Base-by-base conservation (phyloP, 2,797 vertebrate genomes). In the Hippocampus kuda region DNA sequence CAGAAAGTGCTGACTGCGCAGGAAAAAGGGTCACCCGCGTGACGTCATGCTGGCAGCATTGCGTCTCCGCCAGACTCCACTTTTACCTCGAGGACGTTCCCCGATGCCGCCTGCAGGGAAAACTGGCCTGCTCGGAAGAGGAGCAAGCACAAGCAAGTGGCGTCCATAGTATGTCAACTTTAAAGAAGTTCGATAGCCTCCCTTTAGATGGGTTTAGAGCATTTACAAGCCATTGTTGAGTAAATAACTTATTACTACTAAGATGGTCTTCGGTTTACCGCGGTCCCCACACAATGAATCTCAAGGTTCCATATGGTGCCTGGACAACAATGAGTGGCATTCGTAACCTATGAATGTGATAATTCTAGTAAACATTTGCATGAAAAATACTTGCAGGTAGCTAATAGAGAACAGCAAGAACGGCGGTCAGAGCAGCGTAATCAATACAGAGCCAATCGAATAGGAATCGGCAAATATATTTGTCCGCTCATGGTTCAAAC, bases 1-100 rank as follows among this genome's bases (percentile, higher is more conserved):
- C 38, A 38, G 67, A 82, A 85, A 86, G 75, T 80, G 88, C 84
- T 88, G 88, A 88, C 81, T 83, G 18, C 79, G 63, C 65, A 75
- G 68, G 77, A 84, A 78, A 34, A 41, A 30, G 57, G 64, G 78
- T 81, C 81, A 73, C 81, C 79, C 84, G 69, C 74, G 68, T 87
- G 85, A 88, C 75, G 82, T 86, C 88, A 87, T 78, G 5, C 75
- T 79, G 78, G 79, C 83, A 77, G 83, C 68, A 11, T 65, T 81
- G 77, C 73, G 71, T 71, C 65, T 26, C 69, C 71, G 80, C 74
- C 81, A 81, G 76, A 82, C 78, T 84, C 79, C 78, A 79, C 71
- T 78, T 18, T 72, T 78, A 75, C 76, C 77, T 75, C 65, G 56
- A 71, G 83, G 80, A 85, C 81, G 80, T 68, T 79, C 71, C 74